Evolutionary conservation across 1,140 invertebrate species (phyloP).

Genomic region (Danaus plexippus): DNA sequence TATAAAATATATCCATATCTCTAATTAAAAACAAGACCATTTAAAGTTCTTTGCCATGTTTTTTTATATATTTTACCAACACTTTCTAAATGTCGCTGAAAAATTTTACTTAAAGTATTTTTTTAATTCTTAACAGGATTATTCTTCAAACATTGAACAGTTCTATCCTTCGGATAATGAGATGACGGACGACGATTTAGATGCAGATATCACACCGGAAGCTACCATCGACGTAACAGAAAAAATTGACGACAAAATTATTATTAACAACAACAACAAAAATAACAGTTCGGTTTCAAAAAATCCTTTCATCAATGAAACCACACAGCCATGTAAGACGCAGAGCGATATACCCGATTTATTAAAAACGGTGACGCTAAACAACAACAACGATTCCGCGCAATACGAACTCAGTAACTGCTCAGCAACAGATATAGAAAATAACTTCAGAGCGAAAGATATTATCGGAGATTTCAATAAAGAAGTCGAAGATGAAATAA

Average conservation of each 20-base stretch:
- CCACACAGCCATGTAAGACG: constrained; percentile 17
- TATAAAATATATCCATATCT: no score
- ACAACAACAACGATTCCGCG: constrained; percentile 47
- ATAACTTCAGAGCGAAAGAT: constrained; percentile 61
- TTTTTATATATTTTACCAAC: no score
- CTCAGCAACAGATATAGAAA: constrained; percentile 57
- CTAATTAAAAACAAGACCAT: no score
- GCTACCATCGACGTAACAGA: constrained; percentile 1
- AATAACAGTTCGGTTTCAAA: constrained; percentile 12
- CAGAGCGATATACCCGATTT: constrained; percentile 56
- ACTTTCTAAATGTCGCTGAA: no score
- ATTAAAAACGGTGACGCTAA: constrained; percentile 47
- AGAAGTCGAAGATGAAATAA: constrained; percentile 72
- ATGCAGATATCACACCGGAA: constrained; percentile 37
- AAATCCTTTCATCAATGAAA: constrained; percentile 11
- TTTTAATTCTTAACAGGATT: constrained; percentile 35
- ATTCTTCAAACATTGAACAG: constrained; percentile 56
- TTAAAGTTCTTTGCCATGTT: no score
- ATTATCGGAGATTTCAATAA: constrained; percentile 73
- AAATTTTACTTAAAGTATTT: no score
- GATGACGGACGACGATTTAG: constrained; percentile 63
- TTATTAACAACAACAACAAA: constrained; percentile 14
- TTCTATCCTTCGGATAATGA: constrained; percentile 66
- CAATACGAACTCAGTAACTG: constrained; percentile 38
- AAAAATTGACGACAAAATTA: constrained; percentile 1